Evolutionary conservation across 2,113 vertebrate species (phyloP), one percentile per base, ranked within the genome.

Genomic region (Corynorhinus townsendii): DNA sequence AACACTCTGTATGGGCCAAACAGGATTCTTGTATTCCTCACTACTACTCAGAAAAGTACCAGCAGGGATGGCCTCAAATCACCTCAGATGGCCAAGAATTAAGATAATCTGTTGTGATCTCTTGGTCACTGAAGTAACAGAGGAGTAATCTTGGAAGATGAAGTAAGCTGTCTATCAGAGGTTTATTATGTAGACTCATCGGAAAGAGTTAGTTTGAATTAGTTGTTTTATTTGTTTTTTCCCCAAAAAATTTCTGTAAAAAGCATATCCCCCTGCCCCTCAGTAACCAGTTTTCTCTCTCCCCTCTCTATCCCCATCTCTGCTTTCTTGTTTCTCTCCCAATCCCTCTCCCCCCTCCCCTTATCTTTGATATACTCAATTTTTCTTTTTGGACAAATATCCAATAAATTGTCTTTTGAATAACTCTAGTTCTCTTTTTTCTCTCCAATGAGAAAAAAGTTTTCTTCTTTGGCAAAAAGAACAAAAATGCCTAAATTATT

Each of bases 401-500:
- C 45, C 33, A 69, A 2, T 54, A 89, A 69, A 33, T 56, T 95
- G 9, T 86, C 35, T 75, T 64, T 82, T 68, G 35, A 68, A n/a
- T 73, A 73, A 66, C 26, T 66, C 11, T 33, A 52, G 12, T 73
- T 81, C 45, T 79, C 47, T 49, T n/a, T 75, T 35, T 59, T 75
- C 24, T 87, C 35, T 40, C 7, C n/a, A 71, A 5, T 94, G 30
- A 30, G n/a, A n/a, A n/a, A n/a, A 88, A 90, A 30, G 8, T 73
- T 84, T n/a, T n/a, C n/a, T n/a, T n/a, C n/a, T n/a, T n/a, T 87
- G 80, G 3, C 47, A 73, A 89, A 56, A 88, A 64, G 68, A 95
- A 54, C 35, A 94, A 93, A 91, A 93, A n/a, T 47, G 5, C 76
- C n/a, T 89, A 69, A 90, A 62, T 66, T 72, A 11, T 56, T 86